Evolutionary conservation across 2,113 vertebrate species (phyloP), one percentile per base, ranked within the genome.

Genomic region (Indicator maculatus): DNA sequence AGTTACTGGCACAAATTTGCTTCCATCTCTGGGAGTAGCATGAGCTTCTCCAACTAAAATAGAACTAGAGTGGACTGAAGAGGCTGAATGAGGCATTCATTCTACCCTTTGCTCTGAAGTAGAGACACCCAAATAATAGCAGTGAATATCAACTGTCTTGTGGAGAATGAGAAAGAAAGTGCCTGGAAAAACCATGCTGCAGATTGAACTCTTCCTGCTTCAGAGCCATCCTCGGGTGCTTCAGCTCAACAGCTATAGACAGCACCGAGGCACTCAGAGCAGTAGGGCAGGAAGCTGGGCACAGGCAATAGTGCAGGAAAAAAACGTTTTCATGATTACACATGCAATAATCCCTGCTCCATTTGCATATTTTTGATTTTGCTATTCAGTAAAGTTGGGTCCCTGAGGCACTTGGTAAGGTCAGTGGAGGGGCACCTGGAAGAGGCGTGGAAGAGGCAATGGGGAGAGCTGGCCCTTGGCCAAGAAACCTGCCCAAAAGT

Each of bases 41-140:
- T 41, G 83, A 33, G 90, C 91, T 96, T 65, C 90, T 96, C 88
- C 90, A 77, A 56, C 93, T 81, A 81, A 96, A 97, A 97, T 95
- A 96, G 95, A 96, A 88, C 79, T 92, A 73, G 94, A 95, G 89
- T 97, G 95, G 93, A 93, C 90, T 97, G 93, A 96, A 96, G 94
- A 97, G 96, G 91, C 63, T 96, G 92, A 94, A 76, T 2, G 13
- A 97, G 89, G 89, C 89, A 97, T 95, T 97, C 73, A 96, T 93
- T 78, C 36, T 58, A 33, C 88, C 90, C 94, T 84, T 69, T 0
- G 5, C 86, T 90, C 55, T 97, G 83, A 94, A 96, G 85, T 13
- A 83, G 83, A 93, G 72, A 31, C 78, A 93, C 83, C 77, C 88
- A 94, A 96, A 96, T 92, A 77, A 83, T 31, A 63, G 59, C 44